These are phyloP conservation scores for Sarotherodon lohbergeri DNA, from an alignment of 2,113 vertebrate species.

Conservation along the genomic window DNA sequence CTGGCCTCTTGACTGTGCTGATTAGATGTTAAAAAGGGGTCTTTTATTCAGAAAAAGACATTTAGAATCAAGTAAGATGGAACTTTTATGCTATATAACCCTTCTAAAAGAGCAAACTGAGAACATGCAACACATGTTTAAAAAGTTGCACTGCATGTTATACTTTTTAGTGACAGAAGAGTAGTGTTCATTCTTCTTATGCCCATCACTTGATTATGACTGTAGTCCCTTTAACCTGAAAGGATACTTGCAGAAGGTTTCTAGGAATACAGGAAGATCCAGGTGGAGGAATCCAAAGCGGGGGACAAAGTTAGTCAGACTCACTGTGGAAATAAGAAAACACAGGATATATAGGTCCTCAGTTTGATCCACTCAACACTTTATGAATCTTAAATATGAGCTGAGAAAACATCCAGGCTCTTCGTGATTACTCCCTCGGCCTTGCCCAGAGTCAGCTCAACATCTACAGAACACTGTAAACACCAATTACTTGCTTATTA, in stretches of 20 bases:
- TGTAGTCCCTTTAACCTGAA: conserved; percentile 13
- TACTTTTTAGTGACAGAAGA: neutral
- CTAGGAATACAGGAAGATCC: conserved; percentile 88
- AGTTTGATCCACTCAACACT: neutral
- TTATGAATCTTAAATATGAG: neutral
- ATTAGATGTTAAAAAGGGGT: neutral
- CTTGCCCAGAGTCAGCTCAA: neutral
- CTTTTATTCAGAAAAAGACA: neutral
- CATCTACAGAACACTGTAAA: neutral
- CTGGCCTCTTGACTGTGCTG: neutral
- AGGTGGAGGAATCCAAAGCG: conserved; percentile 89
- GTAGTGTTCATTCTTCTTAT: neutral
- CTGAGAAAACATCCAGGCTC: neutral
- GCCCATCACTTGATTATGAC: neutral
- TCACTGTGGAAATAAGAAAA: conserved; percentile 74
- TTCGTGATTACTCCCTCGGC: neutral
- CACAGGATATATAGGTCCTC: neutral
- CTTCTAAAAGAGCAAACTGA: neutral
- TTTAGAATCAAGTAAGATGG: neutral
- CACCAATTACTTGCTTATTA: conserved; percentile 4
- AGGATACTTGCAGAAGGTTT: conserved; percentile 99
- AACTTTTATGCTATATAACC: neutral
- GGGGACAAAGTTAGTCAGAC: conserved; percentile 92
- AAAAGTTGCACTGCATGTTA: neutral
- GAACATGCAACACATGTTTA: neutral